A percentile compares a stretch with the other conserved stretches of the same genome.
Evolutionary conservation across 2,797 vertebrate species (phyloP).

Genomic region (Sebastes variabilis): DNA sequence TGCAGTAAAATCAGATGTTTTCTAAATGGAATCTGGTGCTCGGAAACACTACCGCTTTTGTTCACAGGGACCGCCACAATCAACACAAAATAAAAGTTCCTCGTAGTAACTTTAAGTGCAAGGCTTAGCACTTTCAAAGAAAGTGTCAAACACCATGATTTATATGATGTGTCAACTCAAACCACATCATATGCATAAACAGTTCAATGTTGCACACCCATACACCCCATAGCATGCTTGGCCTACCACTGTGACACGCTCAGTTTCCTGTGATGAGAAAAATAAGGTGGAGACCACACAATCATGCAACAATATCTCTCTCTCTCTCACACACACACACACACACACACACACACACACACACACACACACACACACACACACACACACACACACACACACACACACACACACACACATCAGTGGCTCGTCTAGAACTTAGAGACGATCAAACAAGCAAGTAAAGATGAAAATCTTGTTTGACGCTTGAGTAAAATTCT

Average conservation of each 20-base stretch:
- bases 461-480: conserved; percentile 1
- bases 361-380: neutral
- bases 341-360: neutral
- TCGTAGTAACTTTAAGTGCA: neutral
- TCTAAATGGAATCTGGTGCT: neutral
- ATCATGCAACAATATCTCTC: neutral
- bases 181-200: conserved; percentile 8
- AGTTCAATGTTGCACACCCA: neutral
- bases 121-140: neutral
- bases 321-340: neutral
- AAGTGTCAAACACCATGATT: conserved; percentile 6
- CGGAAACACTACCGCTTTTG: neutral
- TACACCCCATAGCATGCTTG: neutral
- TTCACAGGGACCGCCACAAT: neutral
- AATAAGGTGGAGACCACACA: neutral
- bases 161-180: neutral
- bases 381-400: neutral
- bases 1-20: neutral
- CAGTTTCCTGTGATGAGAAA: conserved; percentile 26
- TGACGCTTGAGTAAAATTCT: neutral
- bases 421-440: neutral
- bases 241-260: neutral
- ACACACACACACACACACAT: neutral
- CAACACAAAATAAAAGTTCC: neutral
- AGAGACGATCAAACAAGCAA: neutral